Evolutionary conservation across 2,888 invertebrate genomes (phyloP).

Genomic region (Xanthorhoe spadicearia): DNA sequence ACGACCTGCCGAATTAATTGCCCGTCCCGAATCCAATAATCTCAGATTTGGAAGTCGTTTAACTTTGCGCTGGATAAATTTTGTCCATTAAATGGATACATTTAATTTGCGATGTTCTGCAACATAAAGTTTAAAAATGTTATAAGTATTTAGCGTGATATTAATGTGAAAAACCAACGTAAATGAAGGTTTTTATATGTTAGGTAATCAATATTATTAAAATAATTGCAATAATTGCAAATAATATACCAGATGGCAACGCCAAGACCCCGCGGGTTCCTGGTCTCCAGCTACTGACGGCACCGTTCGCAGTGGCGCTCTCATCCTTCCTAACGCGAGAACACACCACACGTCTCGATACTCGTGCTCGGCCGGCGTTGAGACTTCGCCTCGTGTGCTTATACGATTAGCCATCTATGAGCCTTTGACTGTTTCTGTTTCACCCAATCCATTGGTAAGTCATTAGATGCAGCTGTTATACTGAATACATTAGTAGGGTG

Average conservation of each 20-base stretch:
- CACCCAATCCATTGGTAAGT: constrained; percentile 87
- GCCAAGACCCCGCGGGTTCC: constrained; percentile 71
- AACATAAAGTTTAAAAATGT: not conserved
- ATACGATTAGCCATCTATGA: constrained; percentile 88
- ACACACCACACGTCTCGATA: constrained; percentile 88
- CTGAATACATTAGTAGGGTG: not conserved
- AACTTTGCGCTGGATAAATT: constrained; percentile 21
- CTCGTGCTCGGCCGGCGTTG: constrained; percentile 88
- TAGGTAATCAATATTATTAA: not conserved
- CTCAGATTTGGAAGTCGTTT: constrained; percentile 35
- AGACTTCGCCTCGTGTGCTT: constrained; percentile 86
- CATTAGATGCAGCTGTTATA: not conserved
- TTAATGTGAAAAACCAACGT: not conserved
- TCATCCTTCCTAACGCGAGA: constrained; percentile 84
- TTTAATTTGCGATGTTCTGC: not conserved
- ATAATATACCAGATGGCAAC: constrained; percentile 71
- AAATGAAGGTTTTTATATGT: not conserved
- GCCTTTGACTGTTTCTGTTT: constrained; percentile 86
- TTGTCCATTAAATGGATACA: constrained; percentile 2
- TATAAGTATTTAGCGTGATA: not conserved
- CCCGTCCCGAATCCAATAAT: constrained; percentile 39
- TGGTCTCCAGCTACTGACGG: constrained; percentile 71
- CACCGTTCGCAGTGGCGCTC: constrained; percentile 66
- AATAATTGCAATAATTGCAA: too few relatives aligned
- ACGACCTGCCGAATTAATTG: constrained; percentile 42